Evolutionary conservation across 1,140 invertebrate species (phyloP).

Genomic region (Hylaeus volcanicus): DNA sequence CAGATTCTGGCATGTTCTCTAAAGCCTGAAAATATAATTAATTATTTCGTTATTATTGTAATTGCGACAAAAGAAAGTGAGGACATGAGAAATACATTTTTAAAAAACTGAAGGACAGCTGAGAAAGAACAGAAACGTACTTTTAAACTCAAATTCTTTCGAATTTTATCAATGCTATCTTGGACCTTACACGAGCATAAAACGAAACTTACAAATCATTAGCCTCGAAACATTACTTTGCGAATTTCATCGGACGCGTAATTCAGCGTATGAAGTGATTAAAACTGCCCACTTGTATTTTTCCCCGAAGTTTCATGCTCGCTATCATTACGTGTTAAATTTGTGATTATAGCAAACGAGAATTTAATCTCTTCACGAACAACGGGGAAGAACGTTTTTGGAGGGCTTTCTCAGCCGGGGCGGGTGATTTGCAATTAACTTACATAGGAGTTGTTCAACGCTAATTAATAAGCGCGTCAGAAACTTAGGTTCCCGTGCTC

Average conservation of each 20-base stretch:
- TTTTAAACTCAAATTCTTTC: too few relatives aligned
- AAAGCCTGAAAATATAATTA: too few relatives aligned
- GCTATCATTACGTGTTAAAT: constrained; percentile 12
- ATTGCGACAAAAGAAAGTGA: too few relatives aligned
- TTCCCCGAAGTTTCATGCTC: neutral
- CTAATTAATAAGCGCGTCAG: constrained; percentile 61
- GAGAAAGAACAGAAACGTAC: too few relatives aligned
- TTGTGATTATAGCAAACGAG: constrained; percentile 42
- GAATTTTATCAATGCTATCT: too few relatives aligned
- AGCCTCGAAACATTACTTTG: neutral
- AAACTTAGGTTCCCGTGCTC: constrained; percentile 33
- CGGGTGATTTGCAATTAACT: constrained; percentile 62
- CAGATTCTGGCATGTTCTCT: too few relatives aligned
- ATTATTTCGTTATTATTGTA: too few relatives aligned
- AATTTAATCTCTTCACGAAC: constrained; percentile 51
- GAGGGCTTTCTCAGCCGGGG: constrained; percentile 26
- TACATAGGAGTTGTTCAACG: constrained; percentile 49
- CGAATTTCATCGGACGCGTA: too few relatives aligned
- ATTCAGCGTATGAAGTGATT: neutral
- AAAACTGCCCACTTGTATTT: neutral
- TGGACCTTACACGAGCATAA: too few relatives aligned
- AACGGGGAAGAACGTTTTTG: constrained; percentile 38
- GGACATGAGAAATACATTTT: too few relatives aligned
- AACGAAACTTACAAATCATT: neutral
- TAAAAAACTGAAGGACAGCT: too few relatives aligned